Evolutionary conservation across 2,888 invertebrate genomes (phyloP).

Genomic region (Crioceris asparagi): DNA sequence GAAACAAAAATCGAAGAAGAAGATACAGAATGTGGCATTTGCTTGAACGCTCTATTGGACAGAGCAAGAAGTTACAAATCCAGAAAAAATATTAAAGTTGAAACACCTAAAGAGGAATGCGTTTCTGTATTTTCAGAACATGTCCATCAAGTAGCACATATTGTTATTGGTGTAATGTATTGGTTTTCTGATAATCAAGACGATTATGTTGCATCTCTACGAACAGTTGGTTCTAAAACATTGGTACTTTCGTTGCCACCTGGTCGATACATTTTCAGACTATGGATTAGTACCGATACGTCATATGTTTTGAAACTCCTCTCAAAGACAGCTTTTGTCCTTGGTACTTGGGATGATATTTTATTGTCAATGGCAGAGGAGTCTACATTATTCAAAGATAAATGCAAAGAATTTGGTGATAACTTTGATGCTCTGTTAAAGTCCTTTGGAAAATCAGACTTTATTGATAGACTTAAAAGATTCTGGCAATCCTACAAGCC

Average conservation of each 20-base stretch:
- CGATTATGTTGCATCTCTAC: constrained; percentile 19
- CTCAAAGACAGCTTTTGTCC: constrained; percentile 23
- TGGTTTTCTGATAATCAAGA: constrained; percentile 26
- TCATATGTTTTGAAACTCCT: constrained; percentile 26
- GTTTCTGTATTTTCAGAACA: background rate
- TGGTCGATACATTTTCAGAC: constrained; percentile 19
- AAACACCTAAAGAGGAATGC: background rate
- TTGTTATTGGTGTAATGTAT: constrained; percentile 27
- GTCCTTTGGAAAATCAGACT: constrained; percentile 27
- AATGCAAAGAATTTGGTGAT: constrained; percentile 25
- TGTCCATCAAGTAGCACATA: constrained; percentile 11
- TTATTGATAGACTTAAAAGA: constrained; percentile 14
- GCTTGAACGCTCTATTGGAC: constrained; percentile 7
- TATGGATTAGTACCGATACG: constrained; percentile 28
- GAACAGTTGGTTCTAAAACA: constrained; percentile 26
- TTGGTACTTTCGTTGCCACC: constrained; percentile 24
- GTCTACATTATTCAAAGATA: constrained; percentile 24
- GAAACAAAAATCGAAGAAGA: background rate
- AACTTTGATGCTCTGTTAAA: constrained; percentile 28
- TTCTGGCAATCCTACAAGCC: constrained; percentile 29
- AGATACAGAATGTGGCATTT: constrained; percentile 9
- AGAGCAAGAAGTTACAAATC: constrained; percentile 6
- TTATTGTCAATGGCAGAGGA: constrained; percentile 26
- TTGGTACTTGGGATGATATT: constrained; percentile 27
- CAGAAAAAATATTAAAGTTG: no score